Base-by-base conservation (phyloP, 2,888 invertebrate genomes). In the Tipula helvola region DNA sequence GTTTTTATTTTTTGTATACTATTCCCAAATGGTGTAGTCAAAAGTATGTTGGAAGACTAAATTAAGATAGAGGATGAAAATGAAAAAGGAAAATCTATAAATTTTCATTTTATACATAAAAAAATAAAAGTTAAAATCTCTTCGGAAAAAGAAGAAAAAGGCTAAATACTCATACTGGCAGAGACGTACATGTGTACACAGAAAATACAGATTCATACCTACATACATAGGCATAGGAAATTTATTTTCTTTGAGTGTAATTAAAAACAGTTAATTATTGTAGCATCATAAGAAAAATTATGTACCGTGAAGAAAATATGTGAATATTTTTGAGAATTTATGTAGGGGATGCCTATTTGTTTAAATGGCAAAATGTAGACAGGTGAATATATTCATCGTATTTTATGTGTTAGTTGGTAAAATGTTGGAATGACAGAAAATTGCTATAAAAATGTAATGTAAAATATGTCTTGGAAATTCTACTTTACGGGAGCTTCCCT, bases 191-290 rank as follows among this genome's bases (percentile, higher is more conserved):
- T 52, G 2, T n/a, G 1, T 16, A 57, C 57, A 18, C 57, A 57
- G 10, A 57, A 16, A 1, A 16, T 18, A 71, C 10, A 71, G 71
- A 71, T 71, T 71, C 71, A 71, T 71, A 71, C 28, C 28, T 28
- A 28, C 28, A 28, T 28, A 28, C 28, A 28, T 71, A 71, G 28
- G 71, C 71, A 71, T 28, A 71, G 71, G 28, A 71, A 71, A 71
- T 71, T 71, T 71, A 71, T 57, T 84, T 84, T 84, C 83, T 84
- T 84, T 36, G 41, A 84, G 41, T 84, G n/a, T 84, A 84, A 84
- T 84, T 84, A 84, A 84, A 84, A 41, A 41, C 36, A 84, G 84
- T 84, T 84, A 39, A 84, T 84, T 84, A 84, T 84, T 71, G 28
- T 18, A 71, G 4, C 28, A 71, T 10, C 28, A 16, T 57, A 71